These are phyloP conservation scores for Hydraecia micacea DNA, from an alignment of 2,888 invertebrate species.

Conservation along the genomic window DNA sequence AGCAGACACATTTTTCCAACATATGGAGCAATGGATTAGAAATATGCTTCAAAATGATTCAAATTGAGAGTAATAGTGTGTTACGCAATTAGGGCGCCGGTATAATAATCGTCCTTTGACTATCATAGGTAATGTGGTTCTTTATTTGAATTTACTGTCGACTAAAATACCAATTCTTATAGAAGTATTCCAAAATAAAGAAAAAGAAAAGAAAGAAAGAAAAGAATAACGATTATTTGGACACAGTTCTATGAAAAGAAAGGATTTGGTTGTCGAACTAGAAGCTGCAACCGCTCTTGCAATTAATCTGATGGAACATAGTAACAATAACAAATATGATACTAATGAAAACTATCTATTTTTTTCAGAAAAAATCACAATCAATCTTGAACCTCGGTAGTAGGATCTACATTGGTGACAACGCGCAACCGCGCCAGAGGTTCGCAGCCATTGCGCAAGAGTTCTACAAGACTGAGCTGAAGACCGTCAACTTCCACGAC, in stretches of 20 bases:
- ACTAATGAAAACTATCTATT: not conserved
- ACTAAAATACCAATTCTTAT: not conserved
- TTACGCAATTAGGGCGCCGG: too few species aligned
- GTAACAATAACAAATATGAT: not conserved
- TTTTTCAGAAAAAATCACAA: slow-evolving; percentile 79
- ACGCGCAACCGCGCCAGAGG: slow-evolving; percentile 89
- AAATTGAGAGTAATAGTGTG: too few species aligned
- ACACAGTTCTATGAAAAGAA: not conserved
- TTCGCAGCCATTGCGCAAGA: slow-evolving; percentile 91
- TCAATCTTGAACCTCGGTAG: slow-evolving; percentile 92
- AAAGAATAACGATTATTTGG: not conserved
- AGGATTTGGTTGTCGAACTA: not conserved
- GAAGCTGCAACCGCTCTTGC: not conserved
- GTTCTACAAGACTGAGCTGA: slow-evolving; percentile 92
- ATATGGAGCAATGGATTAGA: too few species aligned
- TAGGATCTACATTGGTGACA: slow-evolving; percentile 91
- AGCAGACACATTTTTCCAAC: too few species aligned
- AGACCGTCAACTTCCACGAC: slow-evolving; percentile 91
- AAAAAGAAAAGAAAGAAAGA: not conserved
- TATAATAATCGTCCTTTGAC: not conserved
- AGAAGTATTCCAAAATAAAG: not conserved
- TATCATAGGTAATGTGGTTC: too few species aligned
- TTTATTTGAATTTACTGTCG: not conserved
- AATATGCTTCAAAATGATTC: too few species aligned
- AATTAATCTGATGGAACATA: not conserved